Evolutionary conservation across 2,888 invertebrate species (phyloP).

Genomic region (Agrochola macilenta): DNA sequence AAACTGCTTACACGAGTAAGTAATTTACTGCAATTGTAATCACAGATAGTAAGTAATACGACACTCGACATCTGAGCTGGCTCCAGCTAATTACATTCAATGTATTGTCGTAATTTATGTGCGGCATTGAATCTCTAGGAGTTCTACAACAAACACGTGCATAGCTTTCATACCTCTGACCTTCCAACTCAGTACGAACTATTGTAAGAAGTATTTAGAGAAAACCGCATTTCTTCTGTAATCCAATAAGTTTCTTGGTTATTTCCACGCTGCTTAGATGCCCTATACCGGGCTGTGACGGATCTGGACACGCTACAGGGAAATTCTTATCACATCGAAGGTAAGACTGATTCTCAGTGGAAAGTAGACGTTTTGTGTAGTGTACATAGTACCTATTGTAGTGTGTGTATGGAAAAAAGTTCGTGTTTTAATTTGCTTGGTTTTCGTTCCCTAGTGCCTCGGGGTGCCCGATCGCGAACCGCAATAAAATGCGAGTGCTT

Average conservation of each 20-base stretch:
- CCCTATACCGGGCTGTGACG: slow-evolving; percentile 98
- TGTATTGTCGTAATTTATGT: slow-evolving; percentile 56
- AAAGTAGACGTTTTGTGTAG: slow-evolving; percentile 68
- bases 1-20: slow-evolving; percentile 49
- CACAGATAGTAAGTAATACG: slow-evolving; percentile 50
- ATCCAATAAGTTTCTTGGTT: slow-evolving; percentile 83
- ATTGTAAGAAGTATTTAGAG: slow-evolving; percentile 66
- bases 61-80: slow-evolving; percentile 56
- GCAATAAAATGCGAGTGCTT: slow-evolving; percentile 97
- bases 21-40: slow-evolving; percentile 51
- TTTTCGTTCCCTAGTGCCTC: slow-evolving; percentile 93
- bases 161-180: slow-evolving; percentile 63
- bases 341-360: slow-evolving; percentile 89
- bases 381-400: slow-evolving; percentile 56
- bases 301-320: slow-evolving; percentile 99
- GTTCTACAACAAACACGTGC: slow-evolving; percentile 61
- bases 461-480: slow-evolving; percentile 98
- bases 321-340: slow-evolving; percentile 99
- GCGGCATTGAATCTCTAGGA: slow-evolving; percentile 64
- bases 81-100: slow-evolving; percentile 55
- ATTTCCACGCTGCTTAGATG: slow-evolving; percentile 94
- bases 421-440: slow-evolving; percentile 39
- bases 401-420: slow-evolving; percentile 17
- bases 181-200: slow-evolving; percentile 57
- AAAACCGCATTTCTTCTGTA: slow-evolving; percentile 63